Evolutionary conservation across 2,113 vertebrate species (phyloP).

Genomic region (Pterocles orientalis): DNA sequence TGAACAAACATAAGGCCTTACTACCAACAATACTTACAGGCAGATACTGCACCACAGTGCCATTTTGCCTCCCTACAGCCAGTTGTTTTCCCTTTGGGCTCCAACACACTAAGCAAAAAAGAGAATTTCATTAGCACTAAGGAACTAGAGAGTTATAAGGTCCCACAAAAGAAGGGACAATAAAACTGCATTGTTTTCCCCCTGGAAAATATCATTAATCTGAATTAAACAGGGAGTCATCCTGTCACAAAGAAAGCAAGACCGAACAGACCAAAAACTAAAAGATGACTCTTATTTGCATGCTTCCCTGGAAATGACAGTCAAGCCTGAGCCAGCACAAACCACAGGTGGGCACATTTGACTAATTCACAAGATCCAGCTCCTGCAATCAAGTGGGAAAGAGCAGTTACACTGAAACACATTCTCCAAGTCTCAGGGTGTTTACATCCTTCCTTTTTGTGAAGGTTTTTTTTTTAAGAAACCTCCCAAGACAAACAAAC

Average conservation of each 20-base stretch:
- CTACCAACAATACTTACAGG: background rate
- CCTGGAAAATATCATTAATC: rapidly evolving
- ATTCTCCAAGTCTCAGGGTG: background rate
- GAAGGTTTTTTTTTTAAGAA: background rate
- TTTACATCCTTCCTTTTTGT: background rate
- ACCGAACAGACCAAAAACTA: background rate
- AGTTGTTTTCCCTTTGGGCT: too few species aligned
- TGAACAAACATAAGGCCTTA: background rate
- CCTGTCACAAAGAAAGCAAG: background rate
- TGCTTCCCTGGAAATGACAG: background rate
- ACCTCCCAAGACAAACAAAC: background rate
- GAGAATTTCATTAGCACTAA: too few species aligned
- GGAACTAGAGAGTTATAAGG: too few species aligned
- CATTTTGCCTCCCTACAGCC: too few species aligned
- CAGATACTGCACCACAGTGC: too few species aligned
- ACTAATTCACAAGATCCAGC: background rate
- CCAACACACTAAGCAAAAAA: too few species aligned
- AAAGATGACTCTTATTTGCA: background rate
- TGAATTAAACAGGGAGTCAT: background rate
- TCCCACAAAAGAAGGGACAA: too few species aligned
- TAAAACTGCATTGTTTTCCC: background rate
- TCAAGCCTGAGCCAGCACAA: background rate
- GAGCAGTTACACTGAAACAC: background rate
- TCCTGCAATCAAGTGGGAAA: background rate
- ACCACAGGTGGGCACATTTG: background rate